Conservation (phyloP, 2,888 invertebrate genomes). For the Sarcophaga rosellei region DNA sequence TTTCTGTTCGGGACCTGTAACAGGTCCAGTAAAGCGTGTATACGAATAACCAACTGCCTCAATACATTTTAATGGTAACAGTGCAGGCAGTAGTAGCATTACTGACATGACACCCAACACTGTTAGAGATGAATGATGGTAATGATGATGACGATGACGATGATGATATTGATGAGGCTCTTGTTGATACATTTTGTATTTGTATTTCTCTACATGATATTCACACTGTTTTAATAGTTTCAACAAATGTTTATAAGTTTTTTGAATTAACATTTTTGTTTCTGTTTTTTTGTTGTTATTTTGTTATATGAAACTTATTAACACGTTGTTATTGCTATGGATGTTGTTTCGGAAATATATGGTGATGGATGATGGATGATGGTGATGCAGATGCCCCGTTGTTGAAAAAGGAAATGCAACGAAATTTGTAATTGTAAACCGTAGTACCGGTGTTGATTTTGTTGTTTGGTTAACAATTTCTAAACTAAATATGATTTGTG, state of each 20-base stretch:
- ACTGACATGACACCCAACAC: slow-evolving; percentile 47
- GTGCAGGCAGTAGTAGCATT: slow-evolving; percentile 24
- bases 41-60: slow-evolving; percentile 85
- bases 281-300: slow-evolving; percentile 12
- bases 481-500: slow-evolving; percentile 76
- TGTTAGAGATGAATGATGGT: slow-evolving; percentile 56
- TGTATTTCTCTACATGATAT: slow-evolving; percentile 15
- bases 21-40: slow-evolving; percentile 88
- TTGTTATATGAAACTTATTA: slow-evolving; percentile 45
- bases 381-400: too few relatives aligned
- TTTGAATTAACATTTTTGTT: slow-evolving; percentile 53
- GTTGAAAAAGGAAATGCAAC: slow-evolving; percentile 40
- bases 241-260: slow-evolving; percentile 19
- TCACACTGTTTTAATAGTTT: slow-evolving; percentile 17
- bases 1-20: slow-evolving; percentile 84
- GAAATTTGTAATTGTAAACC: slow-evolving; percentile 57
- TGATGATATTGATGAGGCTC: slow-evolving; percentile 1
- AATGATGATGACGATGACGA: slow-evolving; percentile 53
- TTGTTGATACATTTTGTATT: neutral
- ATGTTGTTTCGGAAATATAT: slow-evolving; percentile 41
- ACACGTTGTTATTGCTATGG: neutral
- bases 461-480: slow-evolving; percentile 28
- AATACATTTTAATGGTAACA: slow-evolving; percentile 62
- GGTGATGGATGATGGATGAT: too few relatives aligned
- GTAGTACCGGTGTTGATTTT: slow-evolving; percentile 25